A percentile compares a stretch with the other conserved stretches of the same genome.
Conservation (phyloP, 1,140 invertebrate species). For the Lasioglossum baleicum region DNA sequence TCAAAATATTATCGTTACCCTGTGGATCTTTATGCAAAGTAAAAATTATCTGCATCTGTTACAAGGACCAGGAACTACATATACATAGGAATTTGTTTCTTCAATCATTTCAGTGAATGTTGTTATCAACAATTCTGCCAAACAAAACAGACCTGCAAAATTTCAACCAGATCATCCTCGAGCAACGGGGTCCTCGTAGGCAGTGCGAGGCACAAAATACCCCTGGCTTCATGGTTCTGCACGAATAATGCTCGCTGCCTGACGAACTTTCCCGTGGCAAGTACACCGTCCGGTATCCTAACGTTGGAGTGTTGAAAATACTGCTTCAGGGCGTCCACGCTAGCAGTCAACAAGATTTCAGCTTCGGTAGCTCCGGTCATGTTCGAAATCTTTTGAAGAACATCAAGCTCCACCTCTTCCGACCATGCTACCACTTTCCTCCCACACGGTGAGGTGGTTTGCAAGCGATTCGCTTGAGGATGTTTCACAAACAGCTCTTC, state of each 20-base stretch:
- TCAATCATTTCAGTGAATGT: too few species aligned
- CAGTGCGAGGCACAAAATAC: conserved; percentile 82
- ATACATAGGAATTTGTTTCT: too few species aligned
- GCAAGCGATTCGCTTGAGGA: conserved; percentile 80
- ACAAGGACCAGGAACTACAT: too few species aligned
- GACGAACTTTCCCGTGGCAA: conserved; percentile 82
- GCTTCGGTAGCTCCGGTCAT: conserved; percentile 84
- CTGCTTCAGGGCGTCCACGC: conserved; percentile 83
- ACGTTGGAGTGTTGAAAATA: conserved; percentile 82
- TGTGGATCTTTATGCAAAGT: too few species aligned
- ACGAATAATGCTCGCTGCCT: conserved; percentile 79
- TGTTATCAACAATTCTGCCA: too few species aligned
- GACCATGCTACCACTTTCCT: conserved; percentile 90
- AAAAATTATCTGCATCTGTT: too few species aligned
- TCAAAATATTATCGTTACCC: too few species aligned
- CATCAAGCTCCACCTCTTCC: conserved; percentile 82
- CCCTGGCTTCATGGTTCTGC: conserved; percentile 79
- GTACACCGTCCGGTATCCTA: conserved; percentile 79
- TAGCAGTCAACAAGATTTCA: conserved; percentile 84
- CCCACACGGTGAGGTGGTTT: conserved; percentile 86
- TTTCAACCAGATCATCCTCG: conserved; percentile 75
- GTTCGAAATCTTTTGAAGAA: conserved; percentile 81
- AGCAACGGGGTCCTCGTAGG: conserved; percentile 79
- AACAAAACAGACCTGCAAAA: conserved; percentile 68
- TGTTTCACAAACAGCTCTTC: conserved; percentile 81